Evolutionary conservation across 2,888 invertebrate genomes (phyloP).

Genomic region (Napeogenes inachia): DNA sequence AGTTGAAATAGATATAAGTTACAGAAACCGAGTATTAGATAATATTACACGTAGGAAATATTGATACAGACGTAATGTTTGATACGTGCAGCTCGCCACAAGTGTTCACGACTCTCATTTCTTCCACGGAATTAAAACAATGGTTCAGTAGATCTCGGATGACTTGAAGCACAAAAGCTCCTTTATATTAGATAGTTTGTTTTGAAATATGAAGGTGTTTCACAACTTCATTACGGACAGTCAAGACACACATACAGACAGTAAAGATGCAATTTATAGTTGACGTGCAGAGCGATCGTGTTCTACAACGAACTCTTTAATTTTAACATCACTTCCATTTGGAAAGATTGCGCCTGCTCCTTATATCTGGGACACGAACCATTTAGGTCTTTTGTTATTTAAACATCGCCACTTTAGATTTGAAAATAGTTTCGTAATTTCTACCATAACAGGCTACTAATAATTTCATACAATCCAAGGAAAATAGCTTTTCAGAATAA

Average conservation of each 20-base stretch:
- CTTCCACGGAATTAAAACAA: slow-evolving; percentile 58
- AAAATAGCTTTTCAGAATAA: too few species aligned
- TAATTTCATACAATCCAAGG: background rate
- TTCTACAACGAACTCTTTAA: slow-evolving; percentile 8
- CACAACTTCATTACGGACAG: too few species aligned
- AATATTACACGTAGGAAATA: slow-evolving; percentile 34
- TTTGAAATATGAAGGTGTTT: too few species aligned
- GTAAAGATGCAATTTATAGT: too few species aligned
- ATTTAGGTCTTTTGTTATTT: slow-evolving; percentile 16
- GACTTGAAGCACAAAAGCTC: slow-evolving; percentile 8
- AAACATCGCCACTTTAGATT: slow-evolving; percentile 15
- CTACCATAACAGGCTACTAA: background rate
- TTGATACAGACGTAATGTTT: slow-evolving; percentile 17
- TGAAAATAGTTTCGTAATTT: slow-evolving; percentile 11
- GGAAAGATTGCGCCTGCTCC: slow-evolving; percentile 20
- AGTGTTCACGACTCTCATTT: slow-evolving; percentile 53
- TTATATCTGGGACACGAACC: slow-evolving; percentile 21
- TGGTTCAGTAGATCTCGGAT: slow-evolving; percentile 47
- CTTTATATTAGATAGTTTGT: too few species aligned
- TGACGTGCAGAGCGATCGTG: slow-evolving; percentile 3
- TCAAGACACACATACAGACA: too few species aligned
- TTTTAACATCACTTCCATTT: slow-evolving; percentile 21
- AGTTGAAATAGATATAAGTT: slow-evolving; percentile 27
- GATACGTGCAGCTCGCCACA: slow-evolving; percentile 38
- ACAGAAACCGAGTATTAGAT: slow-evolving; percentile 25